phyloP scores from a whole-genome alignment of 2,888 invertebrate species.

The Eilema depressum region DNA sequence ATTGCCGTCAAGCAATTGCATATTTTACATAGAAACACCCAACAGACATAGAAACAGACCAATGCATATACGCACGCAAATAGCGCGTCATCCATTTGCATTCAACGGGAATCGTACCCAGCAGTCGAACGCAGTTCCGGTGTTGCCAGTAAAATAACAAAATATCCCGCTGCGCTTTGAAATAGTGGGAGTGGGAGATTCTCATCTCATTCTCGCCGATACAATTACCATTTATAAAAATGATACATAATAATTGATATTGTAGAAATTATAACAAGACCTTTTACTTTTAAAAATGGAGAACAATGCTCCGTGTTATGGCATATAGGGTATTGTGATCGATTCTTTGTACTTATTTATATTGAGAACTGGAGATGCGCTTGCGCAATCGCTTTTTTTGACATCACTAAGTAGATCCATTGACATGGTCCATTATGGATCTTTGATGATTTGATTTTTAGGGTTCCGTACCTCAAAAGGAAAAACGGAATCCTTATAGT shows the following conservation, averaged over 20 bases:
- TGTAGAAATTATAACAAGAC: not conserved
- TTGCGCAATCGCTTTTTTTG: not conserved
- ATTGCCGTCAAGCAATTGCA: too few species aligned
- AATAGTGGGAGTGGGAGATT: not conserved
- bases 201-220: not conserved
- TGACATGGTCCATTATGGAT: too few species aligned
- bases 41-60: too few species aligned
- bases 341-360: not conserved
- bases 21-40: too few species aligned
- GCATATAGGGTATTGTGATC: not conserved
- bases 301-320: constrained; percentile 5
- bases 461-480: too few species aligned
- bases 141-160: not conserved
- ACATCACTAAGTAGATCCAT: too few species aligned
- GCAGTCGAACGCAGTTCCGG: too few species aligned
- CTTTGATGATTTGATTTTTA: too few species aligned
- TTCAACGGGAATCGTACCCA: too few species aligned
- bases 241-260: constrained; percentile 9
- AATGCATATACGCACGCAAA: too few species aligned
- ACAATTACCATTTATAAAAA: constrained; percentile 9
- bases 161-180: not conserved
- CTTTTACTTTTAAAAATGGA: not conserved
- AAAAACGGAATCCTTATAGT: too few species aligned
- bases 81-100: too few species aligned
- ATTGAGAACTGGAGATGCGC: constrained; percentile 4